Base-by-base conservation (phyloP, 30 jellyfish, hydroid and myxozoan genomes). In the Cassiopea andromeda region DNA sequence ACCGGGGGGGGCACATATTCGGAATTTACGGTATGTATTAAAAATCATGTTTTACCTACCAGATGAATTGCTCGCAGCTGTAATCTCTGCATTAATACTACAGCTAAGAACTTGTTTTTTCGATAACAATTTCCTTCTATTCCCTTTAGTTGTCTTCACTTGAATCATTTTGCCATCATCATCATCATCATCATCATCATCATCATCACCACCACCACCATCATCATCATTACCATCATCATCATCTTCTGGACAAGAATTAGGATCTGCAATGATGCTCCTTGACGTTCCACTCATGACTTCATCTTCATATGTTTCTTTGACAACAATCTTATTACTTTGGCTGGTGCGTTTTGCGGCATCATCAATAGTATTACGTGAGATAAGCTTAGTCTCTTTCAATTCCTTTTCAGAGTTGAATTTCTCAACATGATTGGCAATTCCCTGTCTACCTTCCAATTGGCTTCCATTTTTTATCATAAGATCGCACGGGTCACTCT, bases 101-200 rank as follows among this genome's bases (percentile, higher is more conserved):
- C 45, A n/a, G 15, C 54, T 17, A n/a, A 77, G 73, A 38, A 54
- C 48, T 48, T 77, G 86, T 47, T 44, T 48, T 77, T 77, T 77
- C 19, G 86, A 54, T 38, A 77, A 27, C 73, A 77, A 49, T 49
- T 49, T 77, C 50, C 50, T 77, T 27, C 38, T 48, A 50, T 77
- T 77, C 14, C 57, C 2, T 15, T n/a, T 70, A 7, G 46, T 19
- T 70, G n/a, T 43, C 50, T 19, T 43, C 18, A 16, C 27, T 70
- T 70, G 57, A 9, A 5, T 27, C 2, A 14, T 14, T 64, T 64
- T 64, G 27, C 73, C 68, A 6, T 58, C 68, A 58, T 6, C 68
- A 58, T 7, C 68, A 58, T 58, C 14, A 58, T 58, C 14, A 14
- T 6, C 14, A 58, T 58, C 14, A 58, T 58, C 14, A 6, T 6